phyloP scores from a whole-genome alignment of 2,797 vertebrate species.

The Pipistrellus pipistrellus region DNA sequence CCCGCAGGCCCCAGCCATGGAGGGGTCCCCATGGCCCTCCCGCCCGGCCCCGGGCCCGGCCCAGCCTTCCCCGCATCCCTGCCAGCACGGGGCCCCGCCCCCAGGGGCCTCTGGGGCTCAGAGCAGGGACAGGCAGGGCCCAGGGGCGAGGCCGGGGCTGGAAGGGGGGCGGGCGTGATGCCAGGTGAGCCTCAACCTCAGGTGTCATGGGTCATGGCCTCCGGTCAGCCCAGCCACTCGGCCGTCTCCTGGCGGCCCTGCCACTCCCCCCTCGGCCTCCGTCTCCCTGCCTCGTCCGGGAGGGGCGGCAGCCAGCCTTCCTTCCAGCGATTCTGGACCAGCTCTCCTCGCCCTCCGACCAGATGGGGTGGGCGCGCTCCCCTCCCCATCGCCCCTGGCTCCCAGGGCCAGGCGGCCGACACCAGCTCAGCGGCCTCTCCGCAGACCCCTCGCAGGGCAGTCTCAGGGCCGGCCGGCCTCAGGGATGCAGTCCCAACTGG shows the following conservation, averaged over 20 bases:
- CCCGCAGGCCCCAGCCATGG: conserved; percentile 34
- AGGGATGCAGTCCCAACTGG: fast-evolving
- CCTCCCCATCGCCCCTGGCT: neutral
- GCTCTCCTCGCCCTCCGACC: neutral
- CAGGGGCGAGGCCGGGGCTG: fast-evolving
- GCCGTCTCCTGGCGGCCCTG: neutral
- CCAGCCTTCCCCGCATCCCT: fast-evolving
- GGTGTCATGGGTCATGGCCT: fast-evolving
- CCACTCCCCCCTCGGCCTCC: neutral
- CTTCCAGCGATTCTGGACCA: neutral
- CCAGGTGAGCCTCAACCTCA: fast-evolving
- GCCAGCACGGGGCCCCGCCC: fast-evolving
- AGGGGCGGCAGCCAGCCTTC: neutral
- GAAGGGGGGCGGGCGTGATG: fast-evolving
- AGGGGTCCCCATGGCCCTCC: fast-evolving
- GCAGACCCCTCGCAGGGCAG: neutral
- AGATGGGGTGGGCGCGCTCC: fast-evolving
- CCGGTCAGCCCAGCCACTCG: neutral
- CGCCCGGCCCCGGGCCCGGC: neutral
- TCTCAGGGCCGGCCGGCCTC: fast-evolving
- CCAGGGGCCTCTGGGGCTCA: fast-evolving
- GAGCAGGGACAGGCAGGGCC: neutral
- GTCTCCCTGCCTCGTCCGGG: neutral
- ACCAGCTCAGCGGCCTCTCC: neutral
- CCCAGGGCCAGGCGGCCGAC: neutral